phyloP scores from a whole-genome alignment of 2,888 invertebrate genomes.

The Frankliniella intonsa region DNA sequence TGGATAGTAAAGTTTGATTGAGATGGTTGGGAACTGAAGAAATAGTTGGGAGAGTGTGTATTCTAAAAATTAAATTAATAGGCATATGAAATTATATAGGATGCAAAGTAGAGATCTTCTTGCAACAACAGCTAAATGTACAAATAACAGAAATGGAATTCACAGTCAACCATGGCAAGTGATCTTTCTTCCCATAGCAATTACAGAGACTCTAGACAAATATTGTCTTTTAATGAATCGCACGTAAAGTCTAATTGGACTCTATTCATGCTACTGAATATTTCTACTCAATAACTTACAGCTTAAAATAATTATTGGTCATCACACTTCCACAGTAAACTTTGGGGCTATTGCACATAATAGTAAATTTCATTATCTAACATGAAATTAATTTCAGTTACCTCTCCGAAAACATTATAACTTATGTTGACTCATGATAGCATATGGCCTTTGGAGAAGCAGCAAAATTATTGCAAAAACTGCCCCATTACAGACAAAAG shows the following conservation, averaged over 20 bases:
- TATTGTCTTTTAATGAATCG: conserved; percentile 12
- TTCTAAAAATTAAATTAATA: too few relatives aligned
- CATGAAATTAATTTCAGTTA: too few relatives aligned
- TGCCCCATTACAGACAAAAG: too few relatives aligned
- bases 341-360: too few relatives aligned
- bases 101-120: too few relatives aligned
- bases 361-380: too few relatives aligned
- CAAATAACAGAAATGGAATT: background rate
- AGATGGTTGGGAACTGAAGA: too few relatives aligned
- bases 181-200: background rate
- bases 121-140: background rate
- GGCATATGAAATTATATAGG: too few relatives aligned
- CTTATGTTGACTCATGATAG: background rate
- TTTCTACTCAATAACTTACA: background rate
- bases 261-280: background rate
- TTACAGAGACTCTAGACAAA: background rate
- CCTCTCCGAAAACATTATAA: too few relatives aligned
- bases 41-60: too few relatives aligned
- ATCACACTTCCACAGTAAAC: background rate
- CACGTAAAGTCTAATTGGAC: background rate
- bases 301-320: background rate
- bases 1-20: too few relatives aligned
- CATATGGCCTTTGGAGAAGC: background rate
- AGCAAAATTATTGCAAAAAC: too few relatives aligned
- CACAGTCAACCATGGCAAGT: background rate